Conservation (phyloP, 2,113 vertebrate genomes). For the Pholis gunnellus region DNA sequence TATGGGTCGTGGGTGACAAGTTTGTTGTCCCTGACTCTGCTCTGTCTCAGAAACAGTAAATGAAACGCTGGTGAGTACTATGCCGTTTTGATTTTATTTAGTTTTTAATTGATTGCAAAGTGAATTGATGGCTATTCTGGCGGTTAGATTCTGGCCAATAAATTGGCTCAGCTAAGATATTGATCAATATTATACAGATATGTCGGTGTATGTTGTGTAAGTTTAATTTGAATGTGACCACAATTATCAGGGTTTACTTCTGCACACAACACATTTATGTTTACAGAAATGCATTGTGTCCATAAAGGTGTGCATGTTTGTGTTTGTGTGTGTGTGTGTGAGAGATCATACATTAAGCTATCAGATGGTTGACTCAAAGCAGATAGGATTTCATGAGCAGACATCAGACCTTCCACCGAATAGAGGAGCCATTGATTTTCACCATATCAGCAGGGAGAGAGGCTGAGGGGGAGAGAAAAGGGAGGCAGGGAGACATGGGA, state of each 20-base stretch:
- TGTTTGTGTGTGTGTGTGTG: background rate
- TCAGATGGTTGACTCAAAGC: constrained; percentile 77
- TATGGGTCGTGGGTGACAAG: background rate
- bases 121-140: no score
- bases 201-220: no score
- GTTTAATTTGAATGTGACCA: background rate
- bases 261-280: constrained; percentile 7
- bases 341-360: constrained; percentile 6
- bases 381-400: constrained; percentile 80
- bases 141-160: no score
- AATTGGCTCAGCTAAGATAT: no score
- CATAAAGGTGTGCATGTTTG: constrained; percentile 13
- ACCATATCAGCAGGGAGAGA: constrained; percentile 63
- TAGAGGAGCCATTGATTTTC: constrained; percentile 80
- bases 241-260: constrained; percentile 1
- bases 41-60: background rate
- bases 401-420: constrained; percentile 67
- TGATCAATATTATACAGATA: no score
- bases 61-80: background rate
- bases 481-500: constrained; percentile 30
- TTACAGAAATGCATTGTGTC: background rate
- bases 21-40: background rate
- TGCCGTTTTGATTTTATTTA: no score
- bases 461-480: constrained; percentile 10
- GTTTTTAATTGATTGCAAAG: no score